Evolutionary conservation across 1,140 invertebrate species (phyloP).

Genomic region (Drosophila albomicans): DNA sequence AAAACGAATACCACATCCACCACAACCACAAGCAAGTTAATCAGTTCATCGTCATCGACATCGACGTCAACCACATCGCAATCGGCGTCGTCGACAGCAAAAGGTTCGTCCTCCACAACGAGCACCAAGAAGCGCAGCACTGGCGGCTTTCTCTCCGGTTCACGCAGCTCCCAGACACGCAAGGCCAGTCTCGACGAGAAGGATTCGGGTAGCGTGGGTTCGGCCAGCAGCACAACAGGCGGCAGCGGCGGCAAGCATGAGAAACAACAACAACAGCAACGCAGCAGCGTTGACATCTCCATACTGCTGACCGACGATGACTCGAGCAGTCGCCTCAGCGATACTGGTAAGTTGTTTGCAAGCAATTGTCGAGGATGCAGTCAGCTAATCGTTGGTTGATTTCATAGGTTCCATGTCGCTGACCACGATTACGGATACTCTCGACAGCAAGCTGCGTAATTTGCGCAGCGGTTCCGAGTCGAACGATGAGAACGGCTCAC

Average conservation of each 20-base stretch:
- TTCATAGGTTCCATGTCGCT: slow-evolving; percentile 85
- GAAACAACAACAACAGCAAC: slow-evolving; percentile 41
- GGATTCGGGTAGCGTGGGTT: slow-evolving; percentile 74
- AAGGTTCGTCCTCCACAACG: slow-evolving; percentile 12
- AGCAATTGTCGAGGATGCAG: background rate
- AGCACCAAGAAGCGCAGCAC: slow-evolving; percentile 60
- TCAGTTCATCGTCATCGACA: slow-evolving; percentile 37
- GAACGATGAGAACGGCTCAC: slow-evolving; percentile 79
- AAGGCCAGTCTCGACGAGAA: slow-evolving; percentile 80
- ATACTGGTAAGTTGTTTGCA: slow-evolving; percentile 67
- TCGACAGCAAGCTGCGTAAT: slow-evolving; percentile 90
- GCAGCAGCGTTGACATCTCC: slow-evolving; percentile 79
- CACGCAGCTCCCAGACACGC: slow-evolving; percentile 51
- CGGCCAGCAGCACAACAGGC: slow-evolving; percentile 40
- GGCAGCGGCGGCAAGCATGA: slow-evolving; percentile 21
- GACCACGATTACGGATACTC: slow-evolving; percentile 89
- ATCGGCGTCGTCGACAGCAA: slow-evolving; percentile 25
- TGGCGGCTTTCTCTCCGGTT: slow-evolving; percentile 42
- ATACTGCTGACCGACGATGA: slow-evolving; percentile 81
- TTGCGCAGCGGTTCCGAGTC: slow-evolving; percentile 85
- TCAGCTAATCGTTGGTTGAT: no score
- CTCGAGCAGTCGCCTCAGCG: slow-evolving; percentile 75
- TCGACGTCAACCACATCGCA: slow-evolving; percentile 18
- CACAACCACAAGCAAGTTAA: slow-evolving; percentile 52
- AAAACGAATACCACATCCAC: slow-evolving; percentile 44